A percentile compares a stretch with the other conserved stretches of the same genome.
Conservation (phyloP, 2,888 invertebrate genomes). For the Eulithis prunata region DNA sequence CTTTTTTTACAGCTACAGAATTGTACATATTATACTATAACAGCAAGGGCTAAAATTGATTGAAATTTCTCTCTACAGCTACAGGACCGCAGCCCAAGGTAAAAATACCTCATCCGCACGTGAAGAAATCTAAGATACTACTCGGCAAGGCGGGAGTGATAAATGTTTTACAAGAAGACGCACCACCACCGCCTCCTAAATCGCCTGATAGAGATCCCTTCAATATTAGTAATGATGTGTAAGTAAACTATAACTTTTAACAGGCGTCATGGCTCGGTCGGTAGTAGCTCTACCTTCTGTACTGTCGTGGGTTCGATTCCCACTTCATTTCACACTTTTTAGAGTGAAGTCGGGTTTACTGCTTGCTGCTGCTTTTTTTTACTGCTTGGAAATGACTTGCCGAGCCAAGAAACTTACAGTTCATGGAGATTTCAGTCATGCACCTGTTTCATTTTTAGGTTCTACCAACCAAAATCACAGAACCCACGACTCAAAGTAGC, state of each 20-base stretch:
- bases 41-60: background rate
- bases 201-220: slow-evolving; percentile 97
- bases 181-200: slow-evolving; percentile 95
- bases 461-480: slow-evolving; percentile 95
- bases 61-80: slow-evolving; percentile 2
- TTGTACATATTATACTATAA: background rate
- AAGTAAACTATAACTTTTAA: slow-evolving; percentile 57
- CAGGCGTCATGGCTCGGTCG: too few relatives aligned
- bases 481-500: slow-evolving; percentile 93
- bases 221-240: slow-evolving; percentile 99
- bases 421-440: too few relatives aligned
- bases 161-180: slow-evolving; percentile 96
- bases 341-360: too few relatives aligned
- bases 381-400: too few relatives aligned
- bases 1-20: background rate
- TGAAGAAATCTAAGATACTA: slow-evolving; percentile 95
- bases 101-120: slow-evolving; percentile 96
- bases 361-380: too few relatives aligned
- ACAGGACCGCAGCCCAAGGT: slow-evolving; percentile 91
- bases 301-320: too few relatives aligned
- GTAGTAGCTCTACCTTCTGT: too few relatives aligned
- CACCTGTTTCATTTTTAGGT: slow-evolving; percentile 81
- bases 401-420: too few relatives aligned
- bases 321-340: too few relatives aligned
- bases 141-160: slow-evolving; percentile 98